These are phyloP conservation scores for Sebastiscus tertius DNA, from an alignment of 2,797 vertebrate genomes.

Conservation along the genomic window DNA sequence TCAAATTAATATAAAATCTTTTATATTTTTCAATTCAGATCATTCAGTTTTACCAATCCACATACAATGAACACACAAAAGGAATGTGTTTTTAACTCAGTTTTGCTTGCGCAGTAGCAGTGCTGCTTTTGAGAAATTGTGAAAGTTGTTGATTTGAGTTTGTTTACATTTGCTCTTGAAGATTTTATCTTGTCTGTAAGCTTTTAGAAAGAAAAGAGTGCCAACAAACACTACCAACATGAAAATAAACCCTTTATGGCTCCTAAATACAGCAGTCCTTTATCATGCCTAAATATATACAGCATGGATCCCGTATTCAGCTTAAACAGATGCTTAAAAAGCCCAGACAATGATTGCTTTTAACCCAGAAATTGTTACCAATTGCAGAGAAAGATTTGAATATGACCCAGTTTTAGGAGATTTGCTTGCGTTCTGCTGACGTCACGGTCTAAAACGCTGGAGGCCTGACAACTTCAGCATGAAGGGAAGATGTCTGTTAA, in stretches of 20 bases:
- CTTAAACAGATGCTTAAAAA: conserved; percentile 31
- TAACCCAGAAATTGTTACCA: conserved; percentile 49
- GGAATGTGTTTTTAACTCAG: conserved; percentile 40
- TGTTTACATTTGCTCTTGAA: conserved; percentile 3
- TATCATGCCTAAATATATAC: background rate
- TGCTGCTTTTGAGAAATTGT: background rate
- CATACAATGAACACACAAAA: background rate
- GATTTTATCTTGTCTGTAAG: background rate
- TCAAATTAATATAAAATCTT: background rate
- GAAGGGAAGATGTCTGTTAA: conserved; percentile 37
- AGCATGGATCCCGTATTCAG: conserved; percentile 1
- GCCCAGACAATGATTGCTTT: conserved; percentile 33
- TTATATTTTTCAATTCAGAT: background rate
- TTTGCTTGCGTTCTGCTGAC: conserved; percentile 64
- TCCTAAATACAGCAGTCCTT: background rate
- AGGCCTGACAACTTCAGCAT: conserved; percentile 57
- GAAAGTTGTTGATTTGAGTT: background rate
- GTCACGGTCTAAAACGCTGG: conserved; percentile 56
- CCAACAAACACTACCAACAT: conserved; percentile 6
- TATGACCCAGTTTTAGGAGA: conserved; percentile 77
- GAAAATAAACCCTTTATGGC: background rate
- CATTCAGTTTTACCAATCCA: background rate
- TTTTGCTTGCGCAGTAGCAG: background rate
- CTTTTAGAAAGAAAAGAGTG: background rate
- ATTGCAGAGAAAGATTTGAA: conserved; percentile 66